phyloP scores from a whole-genome alignment of 2,113 vertebrate species.

The Piaya cayana region DNA sequence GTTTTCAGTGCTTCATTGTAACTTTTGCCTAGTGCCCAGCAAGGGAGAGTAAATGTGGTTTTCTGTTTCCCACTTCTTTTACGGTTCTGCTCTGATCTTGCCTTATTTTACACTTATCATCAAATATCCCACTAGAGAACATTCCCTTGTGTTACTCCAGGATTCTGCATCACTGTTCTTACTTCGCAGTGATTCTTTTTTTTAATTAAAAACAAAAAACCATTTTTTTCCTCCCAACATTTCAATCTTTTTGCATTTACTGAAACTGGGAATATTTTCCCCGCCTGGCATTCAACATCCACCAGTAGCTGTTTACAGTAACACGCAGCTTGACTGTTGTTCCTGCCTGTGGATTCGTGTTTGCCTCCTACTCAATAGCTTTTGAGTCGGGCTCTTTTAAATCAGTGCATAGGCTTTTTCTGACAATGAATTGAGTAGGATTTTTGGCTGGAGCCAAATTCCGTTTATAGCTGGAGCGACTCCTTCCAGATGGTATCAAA shows the following conservation, averaged over 20 bases:
- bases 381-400: background rate
- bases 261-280: background rate
- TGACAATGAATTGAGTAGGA: background rate
- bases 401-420: background rate
- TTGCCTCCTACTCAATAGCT: background rate
- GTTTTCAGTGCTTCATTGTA: background rate
- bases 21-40: background rate
- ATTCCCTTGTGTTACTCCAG: background rate
- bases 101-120: background rate
- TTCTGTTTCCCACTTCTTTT: background rate
- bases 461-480: background rate
- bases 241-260: background rate
- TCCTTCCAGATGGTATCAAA: conserved; percentile 14
- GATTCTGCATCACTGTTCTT: background rate
- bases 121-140: background rate
- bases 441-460: background rate
- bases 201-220: background rate
- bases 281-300: background rate
- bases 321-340: background rate
- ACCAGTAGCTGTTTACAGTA: background rate
- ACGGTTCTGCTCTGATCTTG: background rate
- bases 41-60: background rate
- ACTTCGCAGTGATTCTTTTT: background rate
- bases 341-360: background rate
- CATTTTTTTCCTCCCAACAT: background rate